These are phyloP conservation scores for Podarcis lilfordi DNA, from an alignment of 2,797 vertebrate genomes.

Conservation along the genomic window DNA sequence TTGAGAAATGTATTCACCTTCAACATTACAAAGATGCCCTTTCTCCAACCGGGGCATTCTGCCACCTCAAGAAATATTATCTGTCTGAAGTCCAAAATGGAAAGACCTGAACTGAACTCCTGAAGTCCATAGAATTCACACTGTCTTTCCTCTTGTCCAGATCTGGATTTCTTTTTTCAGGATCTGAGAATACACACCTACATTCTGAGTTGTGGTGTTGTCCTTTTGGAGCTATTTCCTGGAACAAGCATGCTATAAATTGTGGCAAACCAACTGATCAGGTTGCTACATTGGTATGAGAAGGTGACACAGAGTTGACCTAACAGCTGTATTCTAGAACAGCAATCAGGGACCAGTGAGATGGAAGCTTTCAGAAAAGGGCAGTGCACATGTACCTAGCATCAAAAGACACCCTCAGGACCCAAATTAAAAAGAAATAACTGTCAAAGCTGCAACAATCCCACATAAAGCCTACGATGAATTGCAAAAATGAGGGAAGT, in stretches of 20 bases:
- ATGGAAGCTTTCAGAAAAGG: background rate
- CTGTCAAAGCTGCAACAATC: background rate
- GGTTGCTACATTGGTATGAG: background rate
- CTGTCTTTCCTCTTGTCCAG: background rate
- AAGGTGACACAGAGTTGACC: background rate
- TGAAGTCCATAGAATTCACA: background rate
- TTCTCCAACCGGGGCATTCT: background rate
- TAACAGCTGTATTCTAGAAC: background rate
- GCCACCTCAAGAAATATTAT: background rate
- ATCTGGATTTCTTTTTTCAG: too few relatives aligned
- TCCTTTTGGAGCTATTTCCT: background rate
- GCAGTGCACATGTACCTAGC: too few relatives aligned
- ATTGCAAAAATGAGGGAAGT: background rate
- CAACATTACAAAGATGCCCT: background rate
- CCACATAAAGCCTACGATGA: background rate
- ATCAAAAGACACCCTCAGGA: background rate
- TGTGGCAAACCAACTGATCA: background rate
- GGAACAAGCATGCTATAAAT: background rate
- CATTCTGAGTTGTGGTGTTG: background rate
- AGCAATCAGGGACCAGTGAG: background rate
- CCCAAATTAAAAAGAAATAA: background rate
- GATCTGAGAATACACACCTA: background rate
- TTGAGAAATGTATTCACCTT: conserved; percentile 1
- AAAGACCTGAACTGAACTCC: background rate
- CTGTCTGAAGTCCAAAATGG: too few relatives aligned